These are phyloP conservation scores for Microctenopoma steveboyesi DNA, from an alignment of 2,797 vertebrate species.

Conservation along the genomic window DNA sequence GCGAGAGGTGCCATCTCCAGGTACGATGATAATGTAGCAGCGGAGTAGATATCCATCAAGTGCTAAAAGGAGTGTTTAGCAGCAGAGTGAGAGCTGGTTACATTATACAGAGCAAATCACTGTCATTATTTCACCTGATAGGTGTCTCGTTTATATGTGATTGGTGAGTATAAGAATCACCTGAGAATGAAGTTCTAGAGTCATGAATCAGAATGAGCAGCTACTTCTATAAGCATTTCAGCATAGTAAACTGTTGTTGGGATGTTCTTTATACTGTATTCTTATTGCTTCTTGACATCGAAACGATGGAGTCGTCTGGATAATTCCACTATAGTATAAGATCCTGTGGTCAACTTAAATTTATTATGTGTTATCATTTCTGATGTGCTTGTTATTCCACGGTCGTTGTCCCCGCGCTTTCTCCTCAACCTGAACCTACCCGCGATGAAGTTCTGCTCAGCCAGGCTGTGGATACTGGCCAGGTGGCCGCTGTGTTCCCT, in stretches of 20 bases:
- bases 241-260: background rate
- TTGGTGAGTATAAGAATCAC: background rate
- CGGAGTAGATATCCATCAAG: constrained; percentile 37
- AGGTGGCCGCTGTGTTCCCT: constrained; percentile 92
- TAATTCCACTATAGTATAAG: background rate
- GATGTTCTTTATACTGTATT: background rate
- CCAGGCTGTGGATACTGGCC: constrained; percentile 90
- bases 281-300: background rate
- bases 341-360: background rate
- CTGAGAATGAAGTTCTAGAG: constrained; percentile 9
- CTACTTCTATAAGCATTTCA: background rate
- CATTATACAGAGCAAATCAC: constrained; percentile 18
- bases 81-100: constrained; percentile 14
- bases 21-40: constrained; percentile 40
- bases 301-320: background rate
- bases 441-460: constrained; percentile 93
- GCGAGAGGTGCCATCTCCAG: constrained; percentile 33
- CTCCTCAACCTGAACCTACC: constrained; percentile 78
- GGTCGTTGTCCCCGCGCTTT: background rate
- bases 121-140: constrained; percentile 17
- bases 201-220: background rate
- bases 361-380: too few species aligned
- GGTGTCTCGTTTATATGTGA: constrained; percentile 15
- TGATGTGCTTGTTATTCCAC: too few species aligned
- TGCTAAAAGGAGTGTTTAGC: constrained; percentile 18